Base-by-base conservation (phyloP, 1,140 invertebrate genomes). In the Chymomyza costata region DNA sequence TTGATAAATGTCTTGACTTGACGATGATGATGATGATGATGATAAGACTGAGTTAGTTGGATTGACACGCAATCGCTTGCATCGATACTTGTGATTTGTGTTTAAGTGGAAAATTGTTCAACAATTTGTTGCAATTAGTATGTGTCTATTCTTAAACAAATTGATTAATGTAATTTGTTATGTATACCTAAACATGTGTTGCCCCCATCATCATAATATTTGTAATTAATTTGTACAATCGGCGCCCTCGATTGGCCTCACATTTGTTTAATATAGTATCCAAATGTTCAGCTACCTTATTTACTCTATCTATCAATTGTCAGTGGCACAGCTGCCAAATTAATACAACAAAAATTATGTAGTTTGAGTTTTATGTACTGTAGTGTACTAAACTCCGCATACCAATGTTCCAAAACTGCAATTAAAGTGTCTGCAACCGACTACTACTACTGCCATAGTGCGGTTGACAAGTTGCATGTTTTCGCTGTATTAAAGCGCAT, bases 341-440 rank as follows among this genome's bases (percentile, higher is more conserved):
- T n/a, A n/a, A n/a, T 25, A 8, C 21, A 25, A 25, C 21, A 25
- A 25, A 25, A 67, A 56, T 56, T 70, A 61, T 70, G 64, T 69
- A 73, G 63, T 74, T 73, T 69, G 67, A 73, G 68, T 73, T n/a
- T 73, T 73, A 73, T 67, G 63, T 67, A 68, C 68, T 58, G n/a
- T n/a, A n/a, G n/a, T n/a, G n/a, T n/a, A n/a, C n/a, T n/a, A n/a
- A n/a, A n/a, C n/a, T n/a, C n/a, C n/a, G n/a, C n/a, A n/a, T n/a
- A n/a, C n/a, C n/a, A n/a, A n/a, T n/a, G n/a, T n/a, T n/a, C n/a
- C 47, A 64, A 56, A 68, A 73, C 63, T 63, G 46, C 63, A 73
- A 73, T 73, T 73, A 73, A 68, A 73, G 61, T 73, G 69, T 76
- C 71, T 63, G 52, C 41, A 31, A 61, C 40, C 19, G 37, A 53